Base-by-base conservation (phyloP, 2,113 vertebrate species). In the Sakesphorus luctuosus region DNA sequence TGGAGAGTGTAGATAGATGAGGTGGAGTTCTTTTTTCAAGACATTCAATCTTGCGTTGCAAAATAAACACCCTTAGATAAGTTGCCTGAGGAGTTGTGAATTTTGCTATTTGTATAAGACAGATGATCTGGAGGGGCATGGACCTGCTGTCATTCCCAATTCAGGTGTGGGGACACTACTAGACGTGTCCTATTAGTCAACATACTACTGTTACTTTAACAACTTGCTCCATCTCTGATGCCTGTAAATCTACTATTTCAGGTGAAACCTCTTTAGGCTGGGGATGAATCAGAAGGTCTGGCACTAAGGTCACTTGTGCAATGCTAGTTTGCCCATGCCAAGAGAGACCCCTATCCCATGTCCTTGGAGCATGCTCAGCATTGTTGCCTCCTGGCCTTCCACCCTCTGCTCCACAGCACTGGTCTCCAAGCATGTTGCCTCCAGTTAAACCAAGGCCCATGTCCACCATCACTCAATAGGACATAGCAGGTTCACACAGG, bases 381-480 rank as follows among this genome's bases (percentile, higher is more conserved):
- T 17, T 5, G 1, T 3, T 43, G 5, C 23, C 23, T 68, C 33
- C 44, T 61, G 66, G 16, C 33, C 38, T 46, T 68, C 31, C 20
- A 21, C 35, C 50, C 35, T 46, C 25, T 52, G 35, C 12, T 67
- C 13, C 47, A n/a, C 69, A 75, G 38, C 43, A 9, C 47, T 33
- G 25, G 3, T 25, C 47, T 62, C 69, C 56, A 49, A 11, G 61
- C 36, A 26, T 0, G 0, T 2, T 49, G 68, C 36, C 11, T 18
- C 17, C 56, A 58, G 17, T 0, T 1, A 40, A 50, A 52, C 10
- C 1, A 1, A 58, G 36, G 8, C 26, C 9, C 36, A 2, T 0
- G 5, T 18, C 44, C 10, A 4, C 17, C 73, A 14, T 12, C 3
- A 1, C 1, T 16, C 1, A 31, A 5, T 46, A 61, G 26, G 56